Evolutionary conservation across 2,797 vertebrate species (phyloP).

Genomic region (Carapus acus): DNA sequence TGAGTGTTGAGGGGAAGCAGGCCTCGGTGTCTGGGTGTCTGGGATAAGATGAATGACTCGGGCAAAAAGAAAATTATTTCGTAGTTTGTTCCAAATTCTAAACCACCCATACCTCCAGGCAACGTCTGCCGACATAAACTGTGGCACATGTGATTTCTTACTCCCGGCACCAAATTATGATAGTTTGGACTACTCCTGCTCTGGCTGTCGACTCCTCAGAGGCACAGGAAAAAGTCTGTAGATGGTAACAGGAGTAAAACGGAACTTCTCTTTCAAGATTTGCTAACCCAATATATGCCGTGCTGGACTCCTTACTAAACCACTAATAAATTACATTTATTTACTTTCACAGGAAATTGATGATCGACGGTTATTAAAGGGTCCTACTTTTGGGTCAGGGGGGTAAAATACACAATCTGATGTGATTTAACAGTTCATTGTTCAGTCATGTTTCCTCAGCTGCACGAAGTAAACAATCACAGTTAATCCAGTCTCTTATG

Average conservation of each 20-base stretch:
- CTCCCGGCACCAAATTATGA: slow-evolving; percentile 58
- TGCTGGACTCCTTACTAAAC: slow-evolving; percentile 13
- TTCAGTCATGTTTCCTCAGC: too few relatives aligned
- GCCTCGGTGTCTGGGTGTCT: slow-evolving; percentile 57
- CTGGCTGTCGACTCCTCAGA: slow-evolving; percentile 49
- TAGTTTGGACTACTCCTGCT: slow-evolving; percentile 62
- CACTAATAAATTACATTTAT: slow-evolving; percentile 6
- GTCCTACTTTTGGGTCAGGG: background rate
- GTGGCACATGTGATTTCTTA: slow-evolving; percentile 72
- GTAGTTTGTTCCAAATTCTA: slow-evolving; percentile 65
- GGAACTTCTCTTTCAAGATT: slow-evolving; percentile 6
- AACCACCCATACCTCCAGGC: slow-evolving; percentile 59
- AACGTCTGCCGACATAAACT: slow-evolving; percentile 63
- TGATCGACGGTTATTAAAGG: background rate
- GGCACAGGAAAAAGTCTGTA: slow-evolving; percentile 48
- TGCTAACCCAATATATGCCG: slow-evolving; percentile 4
- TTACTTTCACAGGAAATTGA: background rate
- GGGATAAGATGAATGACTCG: slow-evolving; percentile 71
- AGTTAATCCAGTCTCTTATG: too few relatives aligned
- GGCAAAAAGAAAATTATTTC: slow-evolving; percentile 67
- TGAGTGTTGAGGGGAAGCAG: slow-evolving; percentile 71
- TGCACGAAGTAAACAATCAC: too few relatives aligned
- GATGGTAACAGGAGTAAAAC: slow-evolving; percentile 31
- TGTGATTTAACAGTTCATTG: slow-evolving; percentile 1
- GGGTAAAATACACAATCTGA: too few relatives aligned